Base-by-base conservation (phyloP, 1,140 invertebrate genomes). In the Rhynchophorus ferrugineus region DNA sequence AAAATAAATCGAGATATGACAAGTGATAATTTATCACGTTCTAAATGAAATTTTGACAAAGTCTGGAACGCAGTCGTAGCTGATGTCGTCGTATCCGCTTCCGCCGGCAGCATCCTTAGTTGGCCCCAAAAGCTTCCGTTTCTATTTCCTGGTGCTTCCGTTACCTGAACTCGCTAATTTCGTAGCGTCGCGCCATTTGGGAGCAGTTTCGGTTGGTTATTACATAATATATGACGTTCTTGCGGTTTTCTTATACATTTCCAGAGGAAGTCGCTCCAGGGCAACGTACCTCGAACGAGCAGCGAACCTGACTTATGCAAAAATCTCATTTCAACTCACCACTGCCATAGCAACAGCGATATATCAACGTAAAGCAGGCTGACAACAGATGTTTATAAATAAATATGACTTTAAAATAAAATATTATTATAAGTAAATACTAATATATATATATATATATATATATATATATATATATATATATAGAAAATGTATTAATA, bases 111-210 rank as follows among this genome's bases (percentile, higher is more conserved):
- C 42, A 51, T 51, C 49, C 49, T 51, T 21, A 51, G 33, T 51
- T 37, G 49, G 49, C 49, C 49, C 49, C 38, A 51, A 44, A 44
- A 44, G 42, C 49, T 51, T 51, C 49, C 49, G 41, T 51, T 44
- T 51, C 49, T 51, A 51, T 51, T 51, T 51, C 49, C 49, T 41
- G 41, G 6, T 9, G 49, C 42, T 51, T 51, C 49, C 49, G 49
- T 44, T 50, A 51, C 49, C 49, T 51, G 49, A 51, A 22, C 42
- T 50, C 29, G 34, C 44, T 48, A 48, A 48, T 48, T 48, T 48
- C 36, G 17, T 21, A 33, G 11, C 24, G 20, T 14, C 13, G 29
- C 44, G 35, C 19, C 45, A 16, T 36, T 48, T 38, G 34, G 20
- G 45, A 41, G 18, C 45, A 33, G 44, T 45, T 34, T 45, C 29